Percentiles rank a stretch among this genome's conserved stretches.
These are phyloP conservation scores for Erpornis zantholeuca DNA, from an alignment of 2,113 vertebrate genomes.

Conservation along the genomic window DNA sequence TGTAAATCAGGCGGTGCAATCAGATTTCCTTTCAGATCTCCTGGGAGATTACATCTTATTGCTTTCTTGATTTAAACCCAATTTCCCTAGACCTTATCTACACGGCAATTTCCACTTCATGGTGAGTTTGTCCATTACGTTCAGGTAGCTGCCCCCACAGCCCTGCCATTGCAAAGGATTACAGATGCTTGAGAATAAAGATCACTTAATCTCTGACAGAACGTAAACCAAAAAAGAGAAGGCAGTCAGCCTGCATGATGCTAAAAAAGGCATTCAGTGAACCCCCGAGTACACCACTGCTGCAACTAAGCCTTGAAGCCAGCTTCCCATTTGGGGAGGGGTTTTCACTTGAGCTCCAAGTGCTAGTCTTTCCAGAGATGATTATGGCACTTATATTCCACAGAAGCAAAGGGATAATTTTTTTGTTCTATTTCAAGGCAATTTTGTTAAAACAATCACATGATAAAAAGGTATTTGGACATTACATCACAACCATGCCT, in stretches of 20 bases:
- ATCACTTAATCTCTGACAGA: not conserved
- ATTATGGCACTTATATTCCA: not conserved
- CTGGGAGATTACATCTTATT: not conserved
- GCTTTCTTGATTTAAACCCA: slow-evolving; percentile 1
- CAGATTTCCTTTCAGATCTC: slow-evolving; percentile 19
- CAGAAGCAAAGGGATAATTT: not conserved
- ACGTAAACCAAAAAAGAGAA: not conserved
- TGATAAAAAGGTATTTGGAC: not conserved
- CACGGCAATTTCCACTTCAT: not conserved
- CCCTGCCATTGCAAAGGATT: not conserved
- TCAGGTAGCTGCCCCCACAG: not conserved
- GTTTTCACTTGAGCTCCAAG: not conserved
- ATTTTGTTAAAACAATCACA: not conserved
- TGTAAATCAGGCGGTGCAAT: not conserved
- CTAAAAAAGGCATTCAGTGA: not conserved
- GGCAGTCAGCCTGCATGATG: not conserved
- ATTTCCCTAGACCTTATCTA: slow-evolving; percentile 9
- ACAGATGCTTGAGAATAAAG: not conserved
- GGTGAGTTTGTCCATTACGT: not conserved
- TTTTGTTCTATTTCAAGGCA: not conserved
- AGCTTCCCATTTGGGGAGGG: not conserved
- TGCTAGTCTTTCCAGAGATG: not conserved
- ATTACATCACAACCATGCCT: not conserved
- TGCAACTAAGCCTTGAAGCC: not conserved
- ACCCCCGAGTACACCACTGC: not conserved